Evolutionary conservation across 2,113 vertebrate genomes (phyloP).

Genomic region (Hystrix cristata): DNA sequence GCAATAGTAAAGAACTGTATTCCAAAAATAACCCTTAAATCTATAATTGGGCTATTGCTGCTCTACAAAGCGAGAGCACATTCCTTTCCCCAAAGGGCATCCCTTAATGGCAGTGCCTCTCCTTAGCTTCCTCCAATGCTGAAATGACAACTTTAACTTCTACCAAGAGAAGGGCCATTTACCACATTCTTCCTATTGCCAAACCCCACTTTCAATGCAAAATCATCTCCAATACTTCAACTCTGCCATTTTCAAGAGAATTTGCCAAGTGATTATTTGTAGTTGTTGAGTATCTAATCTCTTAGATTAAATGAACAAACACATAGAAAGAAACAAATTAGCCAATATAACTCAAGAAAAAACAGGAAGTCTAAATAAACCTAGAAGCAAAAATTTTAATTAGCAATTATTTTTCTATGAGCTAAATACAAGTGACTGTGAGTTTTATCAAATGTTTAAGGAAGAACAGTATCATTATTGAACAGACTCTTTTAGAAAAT

Average conservation of each 20-base stretch:
- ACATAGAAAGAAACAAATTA: neutral
- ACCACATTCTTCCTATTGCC: neutral
- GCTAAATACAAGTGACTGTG: neutral
- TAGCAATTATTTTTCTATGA: neutral
- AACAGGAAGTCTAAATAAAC: neutral
- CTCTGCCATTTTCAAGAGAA: neutral
- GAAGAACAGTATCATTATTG: neutral
- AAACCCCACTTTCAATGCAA: neutral
- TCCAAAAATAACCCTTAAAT: neutral
- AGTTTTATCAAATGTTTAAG: neutral
- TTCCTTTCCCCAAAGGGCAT: neutral
- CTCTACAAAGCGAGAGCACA: neutral
- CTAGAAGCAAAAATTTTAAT: neutral
- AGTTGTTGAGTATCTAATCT: neutral
- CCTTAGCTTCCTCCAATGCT: neutral
- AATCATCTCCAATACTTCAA: neutral
- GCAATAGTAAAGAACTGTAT: neutral
- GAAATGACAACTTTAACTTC: neutral
- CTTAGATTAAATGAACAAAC: neutral
- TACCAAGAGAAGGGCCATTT: neutral
- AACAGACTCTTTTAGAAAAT: constrained; percentile 42
- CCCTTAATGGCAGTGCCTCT: neutral
- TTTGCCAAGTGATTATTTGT: neutral
- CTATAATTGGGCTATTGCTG: neutral
- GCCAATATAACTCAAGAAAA: neutral